Percentiles rank a stretch among this genome's conserved stretches.
Evolutionary conservation across 2,888 invertebrate species (phyloP).

Genomic region (Steinernema hermaphroditum): DNA sequence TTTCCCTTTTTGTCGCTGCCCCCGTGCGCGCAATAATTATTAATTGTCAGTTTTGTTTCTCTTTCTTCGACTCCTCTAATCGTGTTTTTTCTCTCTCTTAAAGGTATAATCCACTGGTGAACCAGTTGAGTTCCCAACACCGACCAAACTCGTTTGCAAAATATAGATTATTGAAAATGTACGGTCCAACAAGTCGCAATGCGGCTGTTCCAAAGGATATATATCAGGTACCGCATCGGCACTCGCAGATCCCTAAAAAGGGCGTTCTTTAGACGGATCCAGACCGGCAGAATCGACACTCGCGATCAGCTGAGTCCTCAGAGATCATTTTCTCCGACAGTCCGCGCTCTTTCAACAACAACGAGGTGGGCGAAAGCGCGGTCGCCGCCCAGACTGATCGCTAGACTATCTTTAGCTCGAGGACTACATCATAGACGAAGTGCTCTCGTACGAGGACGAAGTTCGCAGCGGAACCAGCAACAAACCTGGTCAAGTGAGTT

Average conservation of each 20-base stretch:
- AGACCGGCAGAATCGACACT: conserved; percentile 26
- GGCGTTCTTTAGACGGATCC: conserved; percentile 9
- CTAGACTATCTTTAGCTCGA: conserved; percentile 51
- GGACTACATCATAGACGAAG: conserved; percentile 66
- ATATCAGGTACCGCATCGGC: conserved; percentile 16
- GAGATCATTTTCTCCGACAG: conserved; percentile 36
- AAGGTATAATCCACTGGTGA: conserved; percentile 31
- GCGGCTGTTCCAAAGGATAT: conserved; percentile 30
- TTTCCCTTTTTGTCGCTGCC: neutral
- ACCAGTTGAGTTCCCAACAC: conserved; percentile 20
- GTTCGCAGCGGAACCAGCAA: conserved; percentile 32
- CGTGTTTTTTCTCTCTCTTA: conserved; percentile 9
- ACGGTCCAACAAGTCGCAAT: conserved; percentile 31
- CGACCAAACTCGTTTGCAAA: conserved; percentile 29
- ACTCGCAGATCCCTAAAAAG: neutral
- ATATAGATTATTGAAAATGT: conserved; percentile 30
- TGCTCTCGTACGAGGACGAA: conserved; percentile 63
- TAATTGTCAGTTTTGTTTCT: neutral
- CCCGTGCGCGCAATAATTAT: neutral
- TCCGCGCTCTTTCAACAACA: conserved; percentile 41
- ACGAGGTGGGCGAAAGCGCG: conserved; percentile 39
- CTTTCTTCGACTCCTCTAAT: conserved; percentile 1
- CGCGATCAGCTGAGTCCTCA: conserved; percentile 26
- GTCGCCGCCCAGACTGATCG: conserved; percentile 12
- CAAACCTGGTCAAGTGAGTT: conserved; percentile 26